phyloP scores from a whole-genome alignment of 2,797 vertebrate species.

The Lindbergichthys nudifrons region DNA sequence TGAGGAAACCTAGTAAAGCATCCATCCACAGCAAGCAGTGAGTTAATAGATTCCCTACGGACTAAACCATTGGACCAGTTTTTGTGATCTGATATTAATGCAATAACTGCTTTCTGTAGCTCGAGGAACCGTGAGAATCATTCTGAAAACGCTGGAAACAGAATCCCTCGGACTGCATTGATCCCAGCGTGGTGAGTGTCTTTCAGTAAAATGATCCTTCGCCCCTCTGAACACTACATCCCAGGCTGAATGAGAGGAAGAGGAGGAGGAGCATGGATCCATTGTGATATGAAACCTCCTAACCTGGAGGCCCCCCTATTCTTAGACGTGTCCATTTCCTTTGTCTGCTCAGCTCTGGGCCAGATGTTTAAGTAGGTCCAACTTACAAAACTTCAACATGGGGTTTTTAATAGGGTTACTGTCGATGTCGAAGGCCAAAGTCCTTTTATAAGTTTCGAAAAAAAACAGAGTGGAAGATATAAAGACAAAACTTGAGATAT shows the following conservation, averaged over 20 bases:
- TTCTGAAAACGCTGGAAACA: conserved; percentile 53
- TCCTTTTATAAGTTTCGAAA: conserved; percentile 15
- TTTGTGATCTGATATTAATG: conserved; percentile 47
- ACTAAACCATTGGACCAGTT: conserved; percentile 11
- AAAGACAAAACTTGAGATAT: no score
- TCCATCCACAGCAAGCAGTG: background rate
- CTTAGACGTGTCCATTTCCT: conserved; percentile 61
- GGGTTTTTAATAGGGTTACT: conserved; percentile 18
- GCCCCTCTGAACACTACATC: conserved; percentile 20
- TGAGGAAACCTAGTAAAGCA: background rate
- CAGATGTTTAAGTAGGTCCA: conserved; percentile 43
- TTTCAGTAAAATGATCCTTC: conserved; percentile 52
- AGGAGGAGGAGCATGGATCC: conserved; percentile 46
- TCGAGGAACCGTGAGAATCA: conserved; percentile 55
- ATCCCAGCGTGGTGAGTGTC: conserved; percentile 47
- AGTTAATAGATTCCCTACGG: conserved; percentile 11
- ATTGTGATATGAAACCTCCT: conserved; percentile 65
- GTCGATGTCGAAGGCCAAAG: conserved; percentile 14
- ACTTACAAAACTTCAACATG: conserved; percentile 29
- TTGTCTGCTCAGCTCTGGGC: conserved; percentile 48
- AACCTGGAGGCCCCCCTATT: conserved; percentile 63
- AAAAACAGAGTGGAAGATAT: no score
- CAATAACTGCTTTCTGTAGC: conserved; percentile 38
- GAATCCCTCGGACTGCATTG: conserved; percentile 53
- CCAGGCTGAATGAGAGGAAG: conserved; percentile 33